Base-by-base conservation (phyloP, 2,113 vertebrate species). In the Larimichthys polyactis region DNA sequence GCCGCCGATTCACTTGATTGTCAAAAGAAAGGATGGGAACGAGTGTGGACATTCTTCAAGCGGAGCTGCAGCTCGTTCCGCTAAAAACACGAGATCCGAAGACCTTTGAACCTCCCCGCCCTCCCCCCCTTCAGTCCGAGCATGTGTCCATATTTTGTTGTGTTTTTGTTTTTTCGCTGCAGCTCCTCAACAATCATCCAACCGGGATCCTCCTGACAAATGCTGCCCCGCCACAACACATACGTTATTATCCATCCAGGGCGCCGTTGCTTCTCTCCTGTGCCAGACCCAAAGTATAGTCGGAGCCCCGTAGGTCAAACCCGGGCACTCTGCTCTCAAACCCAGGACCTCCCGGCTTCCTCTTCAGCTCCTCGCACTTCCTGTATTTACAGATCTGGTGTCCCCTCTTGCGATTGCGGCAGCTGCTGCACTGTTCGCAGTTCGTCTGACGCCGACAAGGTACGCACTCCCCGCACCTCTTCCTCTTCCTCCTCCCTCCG, bases 321-420 rank as follows among this genome's bases (percentile, higher is more conserved):
- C 92, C 93, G 48, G 92, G 84, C 83, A 90, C 91, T 83, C 94
- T 91, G 89, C 90, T 92, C 79, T 96, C 95, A 55, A 96, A 92
- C 77, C 94, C 95, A 0, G 91, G 91, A 22, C 94, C 94, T 17
- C 94, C 94, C 0, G 98, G 97, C 96, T 99, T 99, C 96, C 98
- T 99, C 97, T 99, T 99, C 95, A 99, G 97, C 97, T 99, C 98
- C 95, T 99, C 98, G 87, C 98, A 99, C 96, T 99, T 99, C 95
- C 98, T 97, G 96, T 99, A 99, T 97, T 99, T 99, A 96, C 98
- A 99, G 97, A 99, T 99, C 97, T 99, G 98, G 95, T 99, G 98
- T 95, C 98, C 98, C 92, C 97, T 98, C 96, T 99, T 99, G 95
- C 98, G 98, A 93, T 99, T 99, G 96, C 98, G 97, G 96, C 98